These are phyloP conservation scores for Diarsia mendica DNA, from an alignment of 2,888 invertebrate genomes.

Conservation along the genomic window DNA sequence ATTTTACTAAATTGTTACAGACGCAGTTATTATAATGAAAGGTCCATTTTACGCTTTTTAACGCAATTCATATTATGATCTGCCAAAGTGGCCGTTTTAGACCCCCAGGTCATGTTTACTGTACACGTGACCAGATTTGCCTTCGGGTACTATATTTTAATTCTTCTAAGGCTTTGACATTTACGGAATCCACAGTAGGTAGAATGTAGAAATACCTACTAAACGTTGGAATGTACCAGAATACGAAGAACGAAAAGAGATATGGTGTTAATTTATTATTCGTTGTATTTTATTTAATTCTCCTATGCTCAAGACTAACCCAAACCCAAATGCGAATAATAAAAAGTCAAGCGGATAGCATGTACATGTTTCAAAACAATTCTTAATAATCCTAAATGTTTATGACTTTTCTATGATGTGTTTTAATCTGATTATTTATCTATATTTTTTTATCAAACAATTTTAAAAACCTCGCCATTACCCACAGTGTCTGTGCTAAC, in stretches of 20 bases:
- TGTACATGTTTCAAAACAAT: not conserved
- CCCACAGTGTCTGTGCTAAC: conserved; percentile 12
- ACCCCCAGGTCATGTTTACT: not conserved
- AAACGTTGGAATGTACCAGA: not conserved
- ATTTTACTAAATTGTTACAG: no score
- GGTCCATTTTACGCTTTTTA: no score
- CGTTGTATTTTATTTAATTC: not conserved
- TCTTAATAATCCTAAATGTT: not conserved
- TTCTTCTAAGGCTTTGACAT: not conserved
- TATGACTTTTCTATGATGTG: not conserved
- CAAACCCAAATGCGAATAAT: not conserved
- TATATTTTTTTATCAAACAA: not conserved
- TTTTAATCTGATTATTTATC: not conserved
- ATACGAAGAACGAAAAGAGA: not conserved
- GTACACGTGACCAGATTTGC: not conserved
- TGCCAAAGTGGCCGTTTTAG: no score
- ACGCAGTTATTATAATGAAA: no score
- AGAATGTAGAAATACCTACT: not conserved
- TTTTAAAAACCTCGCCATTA: conserved; percentile 12
- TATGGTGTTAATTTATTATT: not conserved
- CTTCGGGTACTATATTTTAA: not conserved
- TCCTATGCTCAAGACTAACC: not conserved
- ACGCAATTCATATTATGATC: no score
- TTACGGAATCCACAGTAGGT: not conserved
- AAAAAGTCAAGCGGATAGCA: not conserved